A percentile compares a stretch with the other conserved stretches of the same genome.
phyloP scores from a whole-genome alignment of 2,113 vertebrate genomes.

The Picathartes gymnocephalus region DNA sequence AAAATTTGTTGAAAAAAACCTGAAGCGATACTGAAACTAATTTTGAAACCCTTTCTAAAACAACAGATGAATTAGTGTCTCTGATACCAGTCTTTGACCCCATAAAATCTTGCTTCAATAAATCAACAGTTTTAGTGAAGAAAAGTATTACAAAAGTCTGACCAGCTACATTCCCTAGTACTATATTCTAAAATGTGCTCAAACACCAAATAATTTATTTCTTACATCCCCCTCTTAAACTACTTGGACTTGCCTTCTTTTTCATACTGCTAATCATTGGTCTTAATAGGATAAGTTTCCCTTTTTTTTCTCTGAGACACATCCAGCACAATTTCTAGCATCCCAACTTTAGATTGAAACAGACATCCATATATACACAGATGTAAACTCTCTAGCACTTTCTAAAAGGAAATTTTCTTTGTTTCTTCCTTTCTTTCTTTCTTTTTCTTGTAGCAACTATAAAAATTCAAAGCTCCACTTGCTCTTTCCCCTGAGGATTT shows the following conservation, averaged over 20 bases:
- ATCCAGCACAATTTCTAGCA: background rate
- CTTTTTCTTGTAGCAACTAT: background rate
- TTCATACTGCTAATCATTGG: background rate
- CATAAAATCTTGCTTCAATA: background rate
- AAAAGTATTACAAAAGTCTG: background rate
- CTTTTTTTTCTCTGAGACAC: background rate
- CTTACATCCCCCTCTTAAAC: background rate
- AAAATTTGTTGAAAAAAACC: background rate
- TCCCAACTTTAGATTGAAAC: background rate
- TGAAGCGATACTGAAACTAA: background rate
- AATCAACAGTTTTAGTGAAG: background rate
- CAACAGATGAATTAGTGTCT: background rate
- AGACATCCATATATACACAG: background rate
- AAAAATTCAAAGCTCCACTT: slow-evolving; percentile 1
- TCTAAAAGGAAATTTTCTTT: background rate
- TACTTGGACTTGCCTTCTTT: background rate
- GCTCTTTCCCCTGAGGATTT: slow-evolving; percentile 36
- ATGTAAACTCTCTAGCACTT: background rate
- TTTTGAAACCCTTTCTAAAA: background rate
- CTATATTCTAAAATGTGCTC: background rate
- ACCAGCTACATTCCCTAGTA: background rate
- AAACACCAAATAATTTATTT: background rate
- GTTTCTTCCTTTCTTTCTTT: background rate
- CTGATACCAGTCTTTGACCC: background rate
- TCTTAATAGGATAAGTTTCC: background rate